Conservation (phyloP, 2,888 invertebrate species). For the Scaptomyza tumidula region DNA sequence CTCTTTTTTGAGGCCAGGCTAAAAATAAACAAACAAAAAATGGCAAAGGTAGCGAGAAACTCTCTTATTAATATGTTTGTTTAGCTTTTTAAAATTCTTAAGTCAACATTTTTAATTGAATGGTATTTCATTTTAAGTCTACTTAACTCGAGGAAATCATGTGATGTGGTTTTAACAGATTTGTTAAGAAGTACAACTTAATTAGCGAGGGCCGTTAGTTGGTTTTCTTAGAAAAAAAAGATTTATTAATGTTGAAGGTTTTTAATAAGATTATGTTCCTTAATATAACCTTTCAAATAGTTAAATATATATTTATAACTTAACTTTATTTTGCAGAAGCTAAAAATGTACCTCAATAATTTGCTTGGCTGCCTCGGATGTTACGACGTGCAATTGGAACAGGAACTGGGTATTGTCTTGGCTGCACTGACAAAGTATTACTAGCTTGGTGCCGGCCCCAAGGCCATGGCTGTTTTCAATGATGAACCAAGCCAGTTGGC, state of each 20-base stretch:
- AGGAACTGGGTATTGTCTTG: constrained; percentile 45
- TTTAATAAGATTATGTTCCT: no score
- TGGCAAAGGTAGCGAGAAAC: constrained; percentile 27
- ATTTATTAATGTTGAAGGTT: no score
- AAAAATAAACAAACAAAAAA: constrained; percentile 21
- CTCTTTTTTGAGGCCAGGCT: constrained; percentile 2
- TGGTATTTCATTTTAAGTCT: constrained; percentile 32
- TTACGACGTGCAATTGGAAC: constrained; percentile 26
- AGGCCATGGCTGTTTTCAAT: constrained; percentile 77
- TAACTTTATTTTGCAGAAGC: constrained; percentile 10
- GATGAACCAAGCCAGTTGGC: constrained; percentile 41
- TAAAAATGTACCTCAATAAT: constrained; percentile 59
- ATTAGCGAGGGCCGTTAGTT: background rate
- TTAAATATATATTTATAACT: background rate
- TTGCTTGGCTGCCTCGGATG: constrained; percentile 47
- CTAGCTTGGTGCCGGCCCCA: constrained; percentile 51
- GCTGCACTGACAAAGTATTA: constrained; percentile 42
- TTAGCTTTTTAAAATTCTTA: no score
- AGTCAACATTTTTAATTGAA: constrained; percentile 65
- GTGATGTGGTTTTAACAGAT: background rate
- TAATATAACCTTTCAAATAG: background rate
- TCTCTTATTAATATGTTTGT: constrained; percentile 77
- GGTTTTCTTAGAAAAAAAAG: background rate
- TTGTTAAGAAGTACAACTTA: background rate
- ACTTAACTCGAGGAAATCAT: constrained; percentile 12